These are phyloP conservation scores for Notarius lentiginosus DNA, from an alignment of 2,113 vertebrate genomes.

Conservation along the genomic window DNA sequence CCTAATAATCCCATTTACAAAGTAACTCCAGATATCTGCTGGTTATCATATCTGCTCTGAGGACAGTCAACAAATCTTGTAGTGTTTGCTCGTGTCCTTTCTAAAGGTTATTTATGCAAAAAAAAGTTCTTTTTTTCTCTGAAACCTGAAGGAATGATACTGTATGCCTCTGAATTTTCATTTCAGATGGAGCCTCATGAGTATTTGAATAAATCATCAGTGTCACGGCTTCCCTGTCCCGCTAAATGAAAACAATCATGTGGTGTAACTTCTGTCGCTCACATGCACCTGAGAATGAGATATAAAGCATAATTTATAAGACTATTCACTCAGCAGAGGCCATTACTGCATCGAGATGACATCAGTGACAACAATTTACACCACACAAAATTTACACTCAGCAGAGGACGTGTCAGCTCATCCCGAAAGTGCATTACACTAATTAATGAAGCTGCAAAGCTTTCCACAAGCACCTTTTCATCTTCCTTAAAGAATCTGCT, in stretches of 20 bases:
- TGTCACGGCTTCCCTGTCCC: constrained; percentile 43
- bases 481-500: constrained; percentile 9
- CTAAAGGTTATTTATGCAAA: neutral
- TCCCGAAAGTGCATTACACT: constrained; percentile 54
- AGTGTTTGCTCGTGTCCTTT: neutral
- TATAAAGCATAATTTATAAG: constrained; percentile 62
- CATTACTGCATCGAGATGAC: constrained; percentile 52
- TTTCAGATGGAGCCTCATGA: neutral
- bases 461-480: constrained; percentile 8
- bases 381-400: constrained; percentile 25
- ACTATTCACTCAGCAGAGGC: constrained; percentile 49
- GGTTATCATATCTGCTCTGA: neutral
- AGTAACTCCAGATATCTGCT: constrained; percentile 9
- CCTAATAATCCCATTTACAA: constrained; percentile 11
- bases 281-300: constrained; percentile 61
- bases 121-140: neutral
- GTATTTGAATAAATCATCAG: neutral
- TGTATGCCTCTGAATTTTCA: neutral
- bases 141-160: neutral
- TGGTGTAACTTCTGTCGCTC: constrained; percentile 57
- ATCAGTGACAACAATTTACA: constrained; percentile 39
- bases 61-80: neutral
- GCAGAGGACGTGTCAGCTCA: constrained; percentile 49
- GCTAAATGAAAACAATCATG: constrained; percentile 49
- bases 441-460: constrained; percentile 60